phyloP scores from a whole-genome alignment of 2,113 vertebrate genomes.

The Pterocles gutturalis region DNA sequence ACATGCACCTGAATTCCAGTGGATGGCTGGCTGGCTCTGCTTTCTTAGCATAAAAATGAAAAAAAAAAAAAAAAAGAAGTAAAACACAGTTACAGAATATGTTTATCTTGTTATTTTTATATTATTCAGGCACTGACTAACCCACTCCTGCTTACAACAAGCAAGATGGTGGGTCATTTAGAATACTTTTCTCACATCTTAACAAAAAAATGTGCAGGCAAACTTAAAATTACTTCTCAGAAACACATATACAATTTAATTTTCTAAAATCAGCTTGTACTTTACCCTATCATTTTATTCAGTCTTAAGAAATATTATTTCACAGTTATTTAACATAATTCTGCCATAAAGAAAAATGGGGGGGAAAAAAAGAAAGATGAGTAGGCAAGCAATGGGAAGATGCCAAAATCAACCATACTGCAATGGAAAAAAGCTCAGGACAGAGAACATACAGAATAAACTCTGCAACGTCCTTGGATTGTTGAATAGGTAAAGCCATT shows the following conservation, averaged over 20 bases:
- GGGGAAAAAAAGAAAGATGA: not conserved
- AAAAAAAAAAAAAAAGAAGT: not conserved
- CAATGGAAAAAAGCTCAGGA: not conserved
- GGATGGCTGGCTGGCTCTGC: not conserved
- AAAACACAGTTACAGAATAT: not conserved
- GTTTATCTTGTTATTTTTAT: not conserved
- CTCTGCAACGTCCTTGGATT: not conserved
- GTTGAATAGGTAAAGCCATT: rapidly evolving
- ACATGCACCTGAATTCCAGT: not conserved
- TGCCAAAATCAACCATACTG: not conserved
- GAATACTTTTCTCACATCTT: not conserved
- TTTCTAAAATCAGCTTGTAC: not conserved
- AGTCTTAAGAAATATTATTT: not conserved
- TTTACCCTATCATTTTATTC: not conserved
- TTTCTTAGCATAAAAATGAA: not conserved
- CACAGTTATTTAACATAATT: not conserved
- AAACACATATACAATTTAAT: not conserved
- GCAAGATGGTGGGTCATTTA: not conserved
- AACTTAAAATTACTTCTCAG: not conserved
- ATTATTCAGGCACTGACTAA: not conserved
- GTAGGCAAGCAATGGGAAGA: not conserved
- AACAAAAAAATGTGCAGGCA: not conserved
- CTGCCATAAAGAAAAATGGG: not conserved
- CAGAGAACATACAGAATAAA: not conserved
- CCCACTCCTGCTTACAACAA: not conserved